Evolutionary conservation across 2,888 invertebrate genomes (phyloP).

Genomic region (Leucozona laternaria): DNA sequence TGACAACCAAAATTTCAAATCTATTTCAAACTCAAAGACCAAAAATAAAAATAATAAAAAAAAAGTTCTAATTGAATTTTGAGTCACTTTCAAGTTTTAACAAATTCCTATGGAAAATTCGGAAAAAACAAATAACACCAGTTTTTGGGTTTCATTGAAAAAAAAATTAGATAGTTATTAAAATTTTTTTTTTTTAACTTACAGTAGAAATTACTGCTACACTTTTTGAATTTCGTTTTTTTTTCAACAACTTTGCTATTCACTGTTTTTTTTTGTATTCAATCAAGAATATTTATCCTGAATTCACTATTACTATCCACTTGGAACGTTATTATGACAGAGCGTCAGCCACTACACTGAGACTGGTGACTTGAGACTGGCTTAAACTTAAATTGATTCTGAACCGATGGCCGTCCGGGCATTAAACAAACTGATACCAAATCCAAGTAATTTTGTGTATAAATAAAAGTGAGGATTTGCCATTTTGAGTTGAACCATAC

Average conservation of each 20-base stretch:
- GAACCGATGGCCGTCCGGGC: conserved; percentile 58
- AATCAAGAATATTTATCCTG: background rate
- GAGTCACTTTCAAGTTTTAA: background rate
- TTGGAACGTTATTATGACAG: conserved; percentile 27
- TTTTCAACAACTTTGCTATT: conserved; percentile 10
- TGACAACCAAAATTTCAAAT: too few species aligned
- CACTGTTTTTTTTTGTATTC: background rate
- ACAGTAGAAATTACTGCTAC: conserved; percentile 36
- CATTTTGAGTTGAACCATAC: conserved; percentile 19
- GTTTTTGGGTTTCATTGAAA: background rate
- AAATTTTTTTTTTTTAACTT: conserved; percentile 15
- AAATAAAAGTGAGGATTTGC: conserved; percentile 67
- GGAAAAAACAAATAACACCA: background rate
- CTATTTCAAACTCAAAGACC: too few species aligned
- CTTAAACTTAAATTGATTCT: conserved; percentile 44
- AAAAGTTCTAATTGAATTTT: background rate
- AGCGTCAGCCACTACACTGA: conserved; percentile 55
- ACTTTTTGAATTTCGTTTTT: background rate
- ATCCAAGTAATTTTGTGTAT: conserved; percentile 58
- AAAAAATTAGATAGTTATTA: background rate
- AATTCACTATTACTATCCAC: conserved; percentile 25
- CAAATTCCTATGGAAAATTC: background rate
- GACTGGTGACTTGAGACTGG: conserved; percentile 58
- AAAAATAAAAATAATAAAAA: too few species aligned
- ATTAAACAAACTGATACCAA: conserved; percentile 71